A percentile compares a stretch with the other conserved stretches of the same genome.
These are phyloP conservation scores for Apamea anceps DNA, from an alignment of 2,888 invertebrate genomes.

Conservation along the genomic window DNA sequence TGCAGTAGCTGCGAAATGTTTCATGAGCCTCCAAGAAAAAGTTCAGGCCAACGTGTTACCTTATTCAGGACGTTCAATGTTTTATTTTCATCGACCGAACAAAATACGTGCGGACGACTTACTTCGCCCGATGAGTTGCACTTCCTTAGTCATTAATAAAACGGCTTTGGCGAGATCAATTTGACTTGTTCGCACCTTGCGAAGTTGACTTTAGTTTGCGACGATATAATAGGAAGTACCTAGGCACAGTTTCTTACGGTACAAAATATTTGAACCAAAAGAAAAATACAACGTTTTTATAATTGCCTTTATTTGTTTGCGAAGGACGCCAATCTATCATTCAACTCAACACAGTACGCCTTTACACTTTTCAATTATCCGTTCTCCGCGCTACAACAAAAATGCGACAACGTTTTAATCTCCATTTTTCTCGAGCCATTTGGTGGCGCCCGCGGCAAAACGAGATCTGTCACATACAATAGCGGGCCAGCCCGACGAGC, in stretches of 20 bases:
- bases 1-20: constrained; percentile 77
- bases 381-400: constrained; percentile 30
- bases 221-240: background rate
- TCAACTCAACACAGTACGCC: constrained; percentile 26
- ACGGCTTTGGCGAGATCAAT: constrained; percentile 48
- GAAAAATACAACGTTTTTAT: background rate
- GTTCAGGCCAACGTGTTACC: constrained; percentile 68
- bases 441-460: constrained; percentile 48
- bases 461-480: constrained; percentile 63
- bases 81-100: constrained; percentile 66
- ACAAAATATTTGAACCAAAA: background rate
- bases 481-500: constrained; percentile 24
- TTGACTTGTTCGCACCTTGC: constrained; percentile 40
- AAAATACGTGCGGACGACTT: constrained; percentile 59
- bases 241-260: background rate
- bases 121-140: constrained; percentile 63
- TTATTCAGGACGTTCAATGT: constrained; percentile 69
- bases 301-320: constrained; percentile 26
- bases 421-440: constrained; percentile 60
- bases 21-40: constrained; percentile 77
- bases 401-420: constrained; percentile 58
- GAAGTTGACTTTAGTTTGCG: constrained; percentile 18
- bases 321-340: constrained; percentile 12
- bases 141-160: constrained; percentile 62
- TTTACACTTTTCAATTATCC: constrained; percentile 46